Evolutionary conservation across 2,797 vertebrate species (phyloP).

Genomic region (Adrianichthys oophorus): DNA sequence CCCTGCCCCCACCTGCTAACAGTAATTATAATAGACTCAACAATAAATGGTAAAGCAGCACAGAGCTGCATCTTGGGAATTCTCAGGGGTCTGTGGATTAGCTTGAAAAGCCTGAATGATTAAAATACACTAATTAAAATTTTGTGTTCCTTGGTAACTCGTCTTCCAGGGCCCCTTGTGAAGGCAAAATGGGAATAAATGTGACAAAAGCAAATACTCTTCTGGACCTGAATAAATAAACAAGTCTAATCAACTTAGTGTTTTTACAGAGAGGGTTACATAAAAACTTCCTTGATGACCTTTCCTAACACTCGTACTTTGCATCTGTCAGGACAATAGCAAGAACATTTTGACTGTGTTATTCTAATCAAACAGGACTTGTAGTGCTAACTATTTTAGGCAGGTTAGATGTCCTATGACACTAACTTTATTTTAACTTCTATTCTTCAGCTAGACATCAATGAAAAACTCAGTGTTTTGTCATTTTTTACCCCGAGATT

Average conservation of each 20-base stretch:
- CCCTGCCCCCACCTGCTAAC: constrained; percentile 99
- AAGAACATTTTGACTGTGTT: constrained; percentile 39
- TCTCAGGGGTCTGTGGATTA: constrained; percentile 99
- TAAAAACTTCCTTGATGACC: constrained; percentile 70
- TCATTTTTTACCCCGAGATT: constrained; percentile 19
- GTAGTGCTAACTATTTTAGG: constrained; percentile 31
- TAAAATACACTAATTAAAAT: constrained; percentile 99
- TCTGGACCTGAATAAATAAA: constrained; percentile 99
- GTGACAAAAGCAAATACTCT: constrained; percentile 99
- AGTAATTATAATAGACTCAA: constrained; percentile 99
- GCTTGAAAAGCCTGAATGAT: constrained; percentile 99
- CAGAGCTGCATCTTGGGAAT: constrained; percentile 99
- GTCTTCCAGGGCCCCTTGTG: constrained; percentile 98
- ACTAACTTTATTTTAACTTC: constrained; percentile 36
- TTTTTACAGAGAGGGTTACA: constrained; percentile 68
- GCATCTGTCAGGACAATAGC: constrained; percentile 44
- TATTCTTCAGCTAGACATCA: constrained; percentile 41
- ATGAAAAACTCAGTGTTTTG: constrained; percentile 30
- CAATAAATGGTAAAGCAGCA: constrained; percentile 99
- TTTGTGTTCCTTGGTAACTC: constrained; percentile 99
- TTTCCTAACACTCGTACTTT: constrained; percentile 52
- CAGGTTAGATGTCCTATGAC: constrained; percentile 48
- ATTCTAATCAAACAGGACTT: constrained; percentile 47
- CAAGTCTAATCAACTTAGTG: constrained; percentile 82
- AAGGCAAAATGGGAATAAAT: constrained; percentile 99